These are phyloP conservation scores for Thereva unica DNA, from an alignment of 2,888 invertebrate genomes.

Conservation along the genomic window DNA sequence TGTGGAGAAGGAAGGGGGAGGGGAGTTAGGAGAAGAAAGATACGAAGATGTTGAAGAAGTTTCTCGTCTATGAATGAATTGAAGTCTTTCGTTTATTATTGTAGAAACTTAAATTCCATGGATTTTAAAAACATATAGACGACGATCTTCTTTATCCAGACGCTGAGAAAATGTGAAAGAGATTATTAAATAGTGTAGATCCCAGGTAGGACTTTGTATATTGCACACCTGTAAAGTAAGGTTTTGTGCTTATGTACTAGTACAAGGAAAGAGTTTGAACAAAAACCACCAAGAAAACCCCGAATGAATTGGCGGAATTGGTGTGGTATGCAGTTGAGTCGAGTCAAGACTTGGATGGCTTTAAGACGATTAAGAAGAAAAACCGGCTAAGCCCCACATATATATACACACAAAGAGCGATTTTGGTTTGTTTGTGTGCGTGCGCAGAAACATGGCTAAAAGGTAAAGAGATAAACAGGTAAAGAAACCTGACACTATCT, in stretches of 20 bases:
- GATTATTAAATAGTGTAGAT: too few relatives aligned
- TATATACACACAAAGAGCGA: neutral
- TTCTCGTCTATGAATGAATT: conserved; percentile 18
- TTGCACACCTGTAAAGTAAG: too few relatives aligned
- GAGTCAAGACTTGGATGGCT: neutral
- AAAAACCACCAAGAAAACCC: too few relatives aligned
- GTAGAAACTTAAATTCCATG: conserved; percentile 18
- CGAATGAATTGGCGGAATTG: too few relatives aligned
- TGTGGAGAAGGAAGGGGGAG: too few relatives aligned
- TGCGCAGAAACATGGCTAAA: too few relatives aligned
- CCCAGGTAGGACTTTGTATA: too few relatives aligned
- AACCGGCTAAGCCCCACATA: conserved; percentile 13
- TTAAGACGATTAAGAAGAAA: conserved; percentile 10
- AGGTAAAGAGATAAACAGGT: conserved; percentile 4
- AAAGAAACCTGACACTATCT: conserved; percentile 18
- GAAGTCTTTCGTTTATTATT: conserved; percentile 20
- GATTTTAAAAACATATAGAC: neutral
- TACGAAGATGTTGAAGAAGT: conserved; percentile 9
- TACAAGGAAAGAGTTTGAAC: too few relatives aligned
- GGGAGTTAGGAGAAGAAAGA: too few relatives aligned
- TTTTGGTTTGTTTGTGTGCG: neutral
- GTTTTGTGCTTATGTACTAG: too few relatives aligned
- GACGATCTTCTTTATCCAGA: neutral
- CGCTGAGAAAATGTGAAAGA: neutral
- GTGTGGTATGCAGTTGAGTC: too few relatives aligned